Evolutionary conservation across 2,888 invertebrate species (phyloP), one percentile per base, ranked within the genome.

Genomic region (Hipparchia semele): DNA sequence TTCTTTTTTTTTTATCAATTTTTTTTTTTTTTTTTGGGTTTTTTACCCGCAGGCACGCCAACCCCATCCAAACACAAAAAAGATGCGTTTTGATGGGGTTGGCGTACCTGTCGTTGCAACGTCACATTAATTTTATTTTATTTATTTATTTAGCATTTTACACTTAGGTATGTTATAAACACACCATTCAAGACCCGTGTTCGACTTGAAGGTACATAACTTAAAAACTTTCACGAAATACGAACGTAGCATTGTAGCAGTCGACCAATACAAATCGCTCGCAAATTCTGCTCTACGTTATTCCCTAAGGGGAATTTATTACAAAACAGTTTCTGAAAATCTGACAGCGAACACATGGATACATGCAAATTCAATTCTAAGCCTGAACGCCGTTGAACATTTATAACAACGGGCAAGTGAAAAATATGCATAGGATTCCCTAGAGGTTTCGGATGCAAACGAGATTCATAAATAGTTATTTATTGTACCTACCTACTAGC

Each of bases 361-460:
- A 58, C 39, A 71, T 59, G 72, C 56, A 56, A 39, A 62, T 64
- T 68, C 56, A 64, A 65, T 68, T 53, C 68, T 51, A 68, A 72
- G 68, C 68, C 67, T 56, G 56, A 56, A 72, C 49, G 62, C 62
- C 64, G 58, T 12, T 65, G 49, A 72, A 68, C 58, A 51, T 61
- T 67, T 66, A 56, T 72, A 61, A 68, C 67, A 59, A 72, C 46
- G 69, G 53, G 46, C 51, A 53, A 56, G 46, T 67, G 67, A 72
- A 60, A 46, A 72, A 67, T 49, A 68, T 65, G 65, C 72, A 68
- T 54, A 56, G 8, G 45, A 68, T 53, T 61, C 49, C 64, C 49
- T 58, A 59, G 53, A 12, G 58, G 72, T 13, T 46, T 64, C 9
- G 5, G 33, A 68, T 58, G 64, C 53, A 23, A 65, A 53, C 49